Base-by-base conservation (phyloP, 1,140 invertebrate genomes). In the Aleiodes sp. region DNA sequence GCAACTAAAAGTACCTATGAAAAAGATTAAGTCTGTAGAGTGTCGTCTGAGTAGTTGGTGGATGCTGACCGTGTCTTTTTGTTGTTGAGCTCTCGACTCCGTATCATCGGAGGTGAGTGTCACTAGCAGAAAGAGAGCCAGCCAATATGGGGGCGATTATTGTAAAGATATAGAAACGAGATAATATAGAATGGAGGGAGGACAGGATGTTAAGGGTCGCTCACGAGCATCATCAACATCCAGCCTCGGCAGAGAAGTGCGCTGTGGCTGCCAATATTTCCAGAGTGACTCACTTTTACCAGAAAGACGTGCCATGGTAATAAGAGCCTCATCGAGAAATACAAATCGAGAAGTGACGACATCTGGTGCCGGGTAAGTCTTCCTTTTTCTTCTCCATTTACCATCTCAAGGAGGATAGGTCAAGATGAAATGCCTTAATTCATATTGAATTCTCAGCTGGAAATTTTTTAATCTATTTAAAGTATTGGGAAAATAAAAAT, bases 181-280 rank as follows among this genome's bases (percentile, higher is more conserved):
- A 82, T 81, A 80, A 70, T 59, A 69, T 76, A 81, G 65, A 6
- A 52, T 52, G 46, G 78, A 83, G 75, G 62, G n/a, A n/a, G n/a
- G 60, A n/a, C 59, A 65, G 35, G 62, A 66, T 24, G 71, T 72
- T 26, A 73, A 78, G 77, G 77, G 79, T 72, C 80, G 82, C 59
- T 82, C 80, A 59, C 81, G 91, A 75, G 90, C 91, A 63, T 91
- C 91, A 75, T 88, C 89, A 70, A 88, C 88, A 76, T 90, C 91
- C 39, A 87, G 90, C 76, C 82, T 81, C 76, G 82, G 85, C 57
- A 82, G 87, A 74, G 93, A 94, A 81, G 93, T 94, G 43, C 91
- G 93, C 67, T 94, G 93, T 83, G 93, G 88, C 69, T 94, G 93
- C 87, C 93, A 94, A 87, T 94, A 91, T 87, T 95, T 91, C 84